Evolutionary conservation across 1,140 invertebrate species (phyloP), one percentile per base, ranked within the genome.

Genomic region (Heliothis subflexa): DNA sequence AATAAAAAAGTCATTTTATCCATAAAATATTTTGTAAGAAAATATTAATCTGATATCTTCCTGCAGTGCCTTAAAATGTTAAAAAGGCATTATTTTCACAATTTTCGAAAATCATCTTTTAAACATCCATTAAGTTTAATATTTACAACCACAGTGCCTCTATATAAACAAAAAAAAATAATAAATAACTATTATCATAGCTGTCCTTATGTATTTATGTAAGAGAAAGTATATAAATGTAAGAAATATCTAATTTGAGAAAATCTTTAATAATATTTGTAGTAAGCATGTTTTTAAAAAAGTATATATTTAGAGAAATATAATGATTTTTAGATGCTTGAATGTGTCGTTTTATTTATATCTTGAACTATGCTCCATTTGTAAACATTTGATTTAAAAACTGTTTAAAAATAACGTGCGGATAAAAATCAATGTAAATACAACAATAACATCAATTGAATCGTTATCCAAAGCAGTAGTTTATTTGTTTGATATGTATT

Each of bases 301-400:
- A 54, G n/a, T 54, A 54, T 54, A 54, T 54, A 54, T 54, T 54
- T 54, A 54, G 52, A 54, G 7, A 54, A 54, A 54, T 54, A 54
- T 54, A 54, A 16, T 54, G 52, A 54, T 54, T 54, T 52, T 72
- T 33, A 57, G 12, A 62, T 78, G 33, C 28, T 13, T 57, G 47
- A 57, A 47, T 71, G 0, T 54, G 55, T 11, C 4, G 55, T 59
- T 28, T 59, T 59, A 25, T 59, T 28, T 59, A 18, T 13, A 33
- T 4, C 33, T 3, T 2, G 33, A 7, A 33, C 3, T 33, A 7
- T n/a, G n/a, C n/a, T n/a, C n/a, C n/a, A n/a, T n/a, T n/a, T n/a
- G n/a, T n/a, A n/a, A n/a, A n/a, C n/a, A n/a, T n/a, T n/a, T n/a
- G n/a, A n/a, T n/a, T n/a, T n/a, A n/a, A n/a, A n/a, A n/a, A n/a